Evolutionary conservation across 2,888 invertebrate species (phyloP), one percentile per base, ranked within the genome.

Genomic region (Galeopsomyia nigrocyanea): DNA sequence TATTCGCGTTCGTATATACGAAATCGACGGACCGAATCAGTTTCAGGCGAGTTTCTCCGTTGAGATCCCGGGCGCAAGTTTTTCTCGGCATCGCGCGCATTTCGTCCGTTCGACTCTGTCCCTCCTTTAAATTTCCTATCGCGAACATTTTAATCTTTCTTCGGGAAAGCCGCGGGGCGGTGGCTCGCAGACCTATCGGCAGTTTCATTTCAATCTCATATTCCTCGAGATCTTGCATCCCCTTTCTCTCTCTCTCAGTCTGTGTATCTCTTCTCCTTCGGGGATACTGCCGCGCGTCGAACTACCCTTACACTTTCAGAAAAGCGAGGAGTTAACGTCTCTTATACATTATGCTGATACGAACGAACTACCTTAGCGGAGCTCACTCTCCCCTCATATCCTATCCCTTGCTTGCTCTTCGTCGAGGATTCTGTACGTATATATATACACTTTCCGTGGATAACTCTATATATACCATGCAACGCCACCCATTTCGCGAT

Each of bases 141-240:
- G 69, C 50, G 63, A 70, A 68, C 80, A 81, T 83, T 83, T 83
- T 82, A 83, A 84, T 83, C 83, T 83, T 83, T 83, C 81, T 79
- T 77, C 77, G 78, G 81, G 80, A 81, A 83, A 82, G 80, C 81
- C 81, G 80, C 80, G 80, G 79, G 79, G 80, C 77, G 80, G 39
- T 10, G 39, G 80, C 80, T 80, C 79, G 78, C 75, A 80, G 57
- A 26, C 73, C 73, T 73, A 75, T 75, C 73, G 73, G 79, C 83
- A 82, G 82, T 83, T 84, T 80, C 82, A 83, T 83, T 83, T 82
- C 83, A 83, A 83, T 83, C 81, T 83, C 81, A 58, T 73, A 78
- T 77, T 77, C 53, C 75, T 72, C 74, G 72, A 26, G 26, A 74
- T 57, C 71, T 68, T 68, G 51, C 64, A 17, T 61, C 64, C 65